These are phyloP conservation scores for Plecotus auritus DNA, from an alignment of 2,113 vertebrate species.

Conservation along the genomic window DNA sequence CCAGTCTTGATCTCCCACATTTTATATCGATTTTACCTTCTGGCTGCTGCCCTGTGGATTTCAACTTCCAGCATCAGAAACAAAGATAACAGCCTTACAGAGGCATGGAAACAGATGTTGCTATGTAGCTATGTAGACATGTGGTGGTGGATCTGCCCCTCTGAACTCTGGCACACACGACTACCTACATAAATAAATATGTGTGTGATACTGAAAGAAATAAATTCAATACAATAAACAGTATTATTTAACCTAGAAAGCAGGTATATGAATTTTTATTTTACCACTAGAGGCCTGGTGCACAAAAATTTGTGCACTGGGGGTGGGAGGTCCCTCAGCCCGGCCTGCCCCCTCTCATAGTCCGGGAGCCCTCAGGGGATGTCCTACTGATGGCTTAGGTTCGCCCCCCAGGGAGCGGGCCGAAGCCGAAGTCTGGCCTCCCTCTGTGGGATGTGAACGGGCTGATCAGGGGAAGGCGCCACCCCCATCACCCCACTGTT, in stretches of 20 bases:
- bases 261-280: not conserved
- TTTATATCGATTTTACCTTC: not conserved
- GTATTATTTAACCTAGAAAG: not conserved
- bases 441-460: no score
- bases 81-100: not conserved
- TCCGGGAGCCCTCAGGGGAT: no score
- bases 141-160: not conserved
- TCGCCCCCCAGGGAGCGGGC: no score
- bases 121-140: rapidly evolving
- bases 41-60: not conserved
- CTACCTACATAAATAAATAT: not conserved
- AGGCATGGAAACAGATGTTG: no score
- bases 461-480: no score
- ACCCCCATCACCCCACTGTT: no score
- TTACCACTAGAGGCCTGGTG: not conserved
- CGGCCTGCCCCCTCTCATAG: no score
- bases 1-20: not conserved
- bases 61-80: not conserved
- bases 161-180: not conserved
- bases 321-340: no score
- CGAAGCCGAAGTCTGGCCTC: no score
- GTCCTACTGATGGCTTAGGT: no score
- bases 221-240: not conserved
- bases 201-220: not conserved
- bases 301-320: no score